Base-by-base conservation (phyloP, 2,888 invertebrate genomes). In the Drosophila cognata region DNA sequence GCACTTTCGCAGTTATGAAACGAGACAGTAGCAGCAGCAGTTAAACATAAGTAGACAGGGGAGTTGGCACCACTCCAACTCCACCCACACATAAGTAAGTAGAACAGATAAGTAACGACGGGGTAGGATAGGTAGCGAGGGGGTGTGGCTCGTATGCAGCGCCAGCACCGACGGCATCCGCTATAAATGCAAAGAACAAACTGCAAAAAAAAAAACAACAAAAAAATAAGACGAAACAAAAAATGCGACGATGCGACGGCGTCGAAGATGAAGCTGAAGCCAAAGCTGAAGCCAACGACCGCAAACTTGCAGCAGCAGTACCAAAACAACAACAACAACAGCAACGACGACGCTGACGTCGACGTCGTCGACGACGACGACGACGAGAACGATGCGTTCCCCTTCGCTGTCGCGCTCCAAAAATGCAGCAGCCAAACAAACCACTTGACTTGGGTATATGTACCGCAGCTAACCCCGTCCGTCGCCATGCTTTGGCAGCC, bases 241-340 rank as follows among this genome's bases (percentile, higher is more conserved):
- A 74, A 82, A 69, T 69, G 57, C 63, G 61, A 77, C 63, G 69
- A 51, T 55, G 63, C 62, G 73, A 60, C 69, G 67, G 64, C 64
- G 78, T 51, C 61, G 60, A 57, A 55, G 72, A 38, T 64, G 60
- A 43, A 48, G 68, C 43, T 64, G 43, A 64, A 56, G 74, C 50
- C 61, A 41, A 57, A 55, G 69, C 70, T 61, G 62, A 86, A 77
- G 88, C 88, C 87, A 87, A 87, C 87, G 87, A 87, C 87, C 87
- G 90, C 86, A 89, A 72, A 74, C 75, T 84, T 84, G 81, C 81
- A 80, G 71, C 81, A 73, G 46, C 67, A 33, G 11, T 31, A 31
- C 10, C 46, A 46, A 6, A 36, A 18, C 16, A 25, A 52, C 7
- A 11, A 5, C 29, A 21, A 33, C 52, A 8, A 36, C 67, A 52